Evolutionary conservation across 1,140 invertebrate species (phyloP), one percentile per base, ranked within the genome.

Genomic region (Daktulosphaira vitifoliae): DNA sequence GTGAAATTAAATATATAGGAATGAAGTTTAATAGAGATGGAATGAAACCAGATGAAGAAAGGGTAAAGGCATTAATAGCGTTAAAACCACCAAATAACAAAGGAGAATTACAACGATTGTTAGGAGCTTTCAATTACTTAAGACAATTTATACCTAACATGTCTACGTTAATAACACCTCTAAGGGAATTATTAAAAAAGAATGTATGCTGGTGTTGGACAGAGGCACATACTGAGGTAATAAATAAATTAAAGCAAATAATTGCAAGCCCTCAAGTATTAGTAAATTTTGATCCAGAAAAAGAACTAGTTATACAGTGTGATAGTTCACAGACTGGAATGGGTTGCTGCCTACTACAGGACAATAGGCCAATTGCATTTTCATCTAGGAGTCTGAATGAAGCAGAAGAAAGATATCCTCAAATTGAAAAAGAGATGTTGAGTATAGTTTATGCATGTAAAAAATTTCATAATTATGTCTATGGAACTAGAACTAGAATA

Each of bases 181-280:
- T n/a, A n/a, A n/a, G n/a, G n/a, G n/a, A n/a, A n/a, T n/a, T n/a
- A n/a, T n/a, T n/a, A n/a, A 69, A 59, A 68, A 71, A 65, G 62
- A 70, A 33, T 44, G 15, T 46, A 20, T 22, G 18, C 15, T 67
- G 39, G 54, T 46, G 9, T 1, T 65, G 64, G 33, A 51, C 25
- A 18, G 8, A 51, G 7, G 8, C 2, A 8, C 54, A 54, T 39
- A 18, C 1, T 42, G 23, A 66, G 15, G 54, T 48, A 5, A 68
- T 71, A n/a, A 33, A 69, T 11, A 65, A 65, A 46, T 46, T 46
- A 13, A 46, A 46, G 22, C 16, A 46, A 20, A 46, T 18, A 46
- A 20, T 48, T 8, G 15, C 44, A 5, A 23, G 23, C 8, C 18
- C 44, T 22, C 44, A 7, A 11, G 44, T 48, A 1, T 13, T 48